Base-by-base conservation (phyloP, 23 tunicate species). In the Aplidium turbinatum region DNA sequence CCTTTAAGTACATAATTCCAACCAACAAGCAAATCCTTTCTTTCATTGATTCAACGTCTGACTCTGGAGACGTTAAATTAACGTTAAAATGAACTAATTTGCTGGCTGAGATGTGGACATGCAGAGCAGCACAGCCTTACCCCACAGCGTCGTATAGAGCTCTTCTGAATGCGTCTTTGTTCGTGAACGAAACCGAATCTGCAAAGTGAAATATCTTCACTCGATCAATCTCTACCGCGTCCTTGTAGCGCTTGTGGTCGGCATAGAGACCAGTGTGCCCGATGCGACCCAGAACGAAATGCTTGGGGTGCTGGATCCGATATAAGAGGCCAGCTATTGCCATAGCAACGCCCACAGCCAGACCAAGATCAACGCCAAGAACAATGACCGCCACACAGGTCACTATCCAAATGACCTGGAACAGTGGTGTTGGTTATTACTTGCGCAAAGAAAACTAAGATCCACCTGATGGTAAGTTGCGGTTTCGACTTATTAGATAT, bases 151-250 rank as follows among this genome's bases (percentile, higher is more conserved):
- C 52, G 35, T 86, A 84, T 4, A 91, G 60, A 5, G 87, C 47
- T 39, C 67, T 81, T 48, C 83, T 67, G 83, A 91, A 91, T 0
- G 91, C 78, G 57, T 91, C 97, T 67, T 91, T 91, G 75, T 91
- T 91, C 11, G 97, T 91, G 47, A 80, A 91, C 47, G 93, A 91
- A 2, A 84, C 75, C 11, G 97, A 91, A n/a, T 85, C 97, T 22
- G 97, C 91, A 40, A 63, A 91, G 16, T 91, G 97, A 40, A 84
- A 91, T 1, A 91, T 91, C 39, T 78, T 78, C 26, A 91, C 63
- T 22, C 86, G 84, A 21, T 75, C 70, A 0, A 84, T 33, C 64
- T 91, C 86, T 20, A 76, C 27, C 9, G 91, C 97, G 30, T 85
- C 97, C 50, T 77, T 85, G 79, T 91, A 91, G 35, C 73, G 73